Base-by-base conservation (phyloP, 2,888 invertebrate genomes). In the Euplagia quadripunctaria region DNA sequence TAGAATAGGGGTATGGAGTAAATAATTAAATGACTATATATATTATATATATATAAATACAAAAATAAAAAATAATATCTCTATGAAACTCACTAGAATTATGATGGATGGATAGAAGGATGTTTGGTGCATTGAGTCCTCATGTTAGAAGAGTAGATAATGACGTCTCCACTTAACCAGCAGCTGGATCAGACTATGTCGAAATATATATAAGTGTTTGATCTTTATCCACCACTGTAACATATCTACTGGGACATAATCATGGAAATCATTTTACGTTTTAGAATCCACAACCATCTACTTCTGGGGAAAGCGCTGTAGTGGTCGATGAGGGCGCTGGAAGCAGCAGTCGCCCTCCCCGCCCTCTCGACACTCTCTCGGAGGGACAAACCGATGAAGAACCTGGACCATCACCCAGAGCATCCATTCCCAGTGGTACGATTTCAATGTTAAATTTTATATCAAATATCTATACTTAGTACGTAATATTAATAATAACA, bases 281-380 rank as follows among this genome's bases (percentile, higher is more conserved):
- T 0, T 79, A 95, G 95, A 90, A 95, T 76, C 94, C 95, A 1
- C 90, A 89, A 17, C 94, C 95, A 0, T 94, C 94, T 7, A 94
- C 95, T 0, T 95, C 95, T 0, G 86, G 86, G 4, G 82, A 81
- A 12, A 76, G 76, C 64, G 16, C 77, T 72, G 14, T 74, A 64
- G 63, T 78, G 20, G 52, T 61, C 58, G 70, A 67, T 12, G 61
- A 76, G 1, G 70, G 61, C 20, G 61, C 64, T 5, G 68, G 75
- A 73, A 41, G 74, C 68, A 31, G 55, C 70, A 61, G 66, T 17
- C 84, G 85, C 2, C 73, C 77, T 0, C 85, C 87, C 41, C 89
- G 90, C 12, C 88, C 88, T 0, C 89, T 95, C 1, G 94, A 94
- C 77, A 94, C 95, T 0, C 91, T 95, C 4, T 89, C 94, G 0